Percentiles rank a stretch among this genome's conserved stretches.
Evolutionary conservation across 2,113 vertebrate species (phyloP).

Genomic region (Cyphomyrus discorhynchus): DNA sequence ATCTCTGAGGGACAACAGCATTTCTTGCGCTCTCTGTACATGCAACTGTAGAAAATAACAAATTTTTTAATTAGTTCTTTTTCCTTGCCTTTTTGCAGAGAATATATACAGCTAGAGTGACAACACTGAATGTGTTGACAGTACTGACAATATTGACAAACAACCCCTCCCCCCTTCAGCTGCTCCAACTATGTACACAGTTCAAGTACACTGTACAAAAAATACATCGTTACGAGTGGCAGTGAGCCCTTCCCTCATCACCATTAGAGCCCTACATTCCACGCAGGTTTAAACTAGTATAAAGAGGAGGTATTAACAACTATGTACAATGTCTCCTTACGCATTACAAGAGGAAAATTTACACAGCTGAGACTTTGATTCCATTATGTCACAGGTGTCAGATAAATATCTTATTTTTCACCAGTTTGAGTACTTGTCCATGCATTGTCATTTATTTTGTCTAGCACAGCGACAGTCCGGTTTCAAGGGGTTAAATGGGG

Average conservation of each 20-base stretch:
- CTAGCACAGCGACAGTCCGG: constrained; percentile 55
- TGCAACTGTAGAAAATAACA: constrained; percentile 71
- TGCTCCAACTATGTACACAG: constrained; percentile 76
- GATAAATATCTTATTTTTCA: constrained; percentile 57
- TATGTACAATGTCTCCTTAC: constrained; percentile 59
- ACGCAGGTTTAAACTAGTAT: constrained; percentile 64
- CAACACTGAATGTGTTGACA: constrained; percentile 59
- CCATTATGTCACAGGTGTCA: constrained; percentile 55
- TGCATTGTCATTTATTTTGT: constrained; percentile 54
- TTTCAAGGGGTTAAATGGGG: constrained; percentile 38
- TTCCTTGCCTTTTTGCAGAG: constrained; percentile 43
- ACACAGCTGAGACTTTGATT: constrained; percentile 59
- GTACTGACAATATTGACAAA: constrained; percentile 69
- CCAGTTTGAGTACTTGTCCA: constrained; percentile 67
- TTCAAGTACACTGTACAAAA: constrained; percentile 70
- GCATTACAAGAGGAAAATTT: constrained; percentile 63
- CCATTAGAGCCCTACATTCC: constrained; percentile 64
- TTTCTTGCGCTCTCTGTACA: constrained; percentile 69
- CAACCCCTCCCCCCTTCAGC: constrained; percentile 54
- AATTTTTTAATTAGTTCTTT: constrained; percentile 43
- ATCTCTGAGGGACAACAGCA: constrained; percentile 69
- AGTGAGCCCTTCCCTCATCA: constrained; percentile 49
- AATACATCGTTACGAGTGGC: constrained; percentile 65
- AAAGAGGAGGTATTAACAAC: constrained; percentile 68
- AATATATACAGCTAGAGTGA: constrained; percentile 64